Evolutionary conservation across 2,888 invertebrate species (phyloP).

Genomic region (Mimachlamys varia): DNA sequence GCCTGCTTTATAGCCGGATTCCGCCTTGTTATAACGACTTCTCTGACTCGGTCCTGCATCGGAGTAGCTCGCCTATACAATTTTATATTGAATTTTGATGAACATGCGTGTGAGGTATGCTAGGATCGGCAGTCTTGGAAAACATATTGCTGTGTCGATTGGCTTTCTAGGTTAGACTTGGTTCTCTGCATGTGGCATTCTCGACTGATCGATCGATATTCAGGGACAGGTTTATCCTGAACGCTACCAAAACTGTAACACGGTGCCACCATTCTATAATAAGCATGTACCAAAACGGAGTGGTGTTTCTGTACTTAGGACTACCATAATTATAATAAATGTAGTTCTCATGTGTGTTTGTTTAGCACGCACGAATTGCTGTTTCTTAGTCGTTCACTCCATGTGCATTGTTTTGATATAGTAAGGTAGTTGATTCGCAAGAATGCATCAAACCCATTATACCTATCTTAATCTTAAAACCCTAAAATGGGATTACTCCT

Average conservation of each 20-base stretch:
- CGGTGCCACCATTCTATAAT: neutral
- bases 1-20: neutral
- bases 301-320: neutral
- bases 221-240: constrained; percentile 12
- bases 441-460: too few relatives aligned
- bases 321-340: neutral
- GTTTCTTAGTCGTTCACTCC: too few relatives aligned
- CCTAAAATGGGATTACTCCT: too few relatives aligned
- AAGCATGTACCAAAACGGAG: neutral
- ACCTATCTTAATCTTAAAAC: too few relatives aligned
- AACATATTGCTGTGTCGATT: neutral
- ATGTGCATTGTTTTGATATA: too few relatives aligned
- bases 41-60: neutral
- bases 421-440: too few relatives aligned
- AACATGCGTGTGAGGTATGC: neutral
- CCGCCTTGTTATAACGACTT: neutral
- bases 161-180: constrained; percentile 33
- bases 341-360: neutral
- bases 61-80: neutral
- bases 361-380: too few relatives aligned
- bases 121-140: constrained; percentile 8
- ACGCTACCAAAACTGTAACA: constrained; percentile 8
- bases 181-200: constrained; percentile 27
- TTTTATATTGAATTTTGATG: constrained; percentile 36
- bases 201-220: neutral